A percentile compares a stretch with the other conserved stretches of the same genome.
Evolutionary conservation across 2,113 vertebrate species (phyloP).

Genomic region (Lophochroa leadbeateri): DNA sequence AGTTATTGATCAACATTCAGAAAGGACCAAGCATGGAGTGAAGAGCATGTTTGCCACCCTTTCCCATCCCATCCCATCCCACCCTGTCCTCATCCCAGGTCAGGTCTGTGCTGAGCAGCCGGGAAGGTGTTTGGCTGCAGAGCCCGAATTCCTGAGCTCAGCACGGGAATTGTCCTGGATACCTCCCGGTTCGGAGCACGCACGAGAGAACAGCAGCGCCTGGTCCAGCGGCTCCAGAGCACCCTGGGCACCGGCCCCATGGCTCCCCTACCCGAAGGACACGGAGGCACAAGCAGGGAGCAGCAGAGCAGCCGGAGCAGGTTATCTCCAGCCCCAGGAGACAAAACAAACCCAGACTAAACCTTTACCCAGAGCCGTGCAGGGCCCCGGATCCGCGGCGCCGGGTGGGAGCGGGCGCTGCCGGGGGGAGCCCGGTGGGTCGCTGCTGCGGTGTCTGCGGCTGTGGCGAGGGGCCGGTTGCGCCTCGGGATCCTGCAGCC

Average conservation of each 20-base stretch:
- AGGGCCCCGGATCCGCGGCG: neutral
- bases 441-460: neutral
- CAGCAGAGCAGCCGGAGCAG: neutral
- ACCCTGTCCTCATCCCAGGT: rapidly evolving
- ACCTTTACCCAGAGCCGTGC: neutral
- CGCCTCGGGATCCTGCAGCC: neutral
- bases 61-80: neutral
- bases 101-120: neutral
- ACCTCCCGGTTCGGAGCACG: rapidly evolving
- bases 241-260: neutral
- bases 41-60: rapidly evolving
- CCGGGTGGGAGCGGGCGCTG: no score
- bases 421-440: neutral
- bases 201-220: neutral
- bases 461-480: rapidly evolving
- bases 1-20: rapidly evolving
- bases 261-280: rapidly evolving
- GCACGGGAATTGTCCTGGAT: rapidly evolving
- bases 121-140: neutral
- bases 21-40: rapidly evolving
- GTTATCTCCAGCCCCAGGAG: neutral
- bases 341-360: neutral
- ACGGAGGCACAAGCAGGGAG: neutral
- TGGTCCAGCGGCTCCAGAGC: rapidly evolving
- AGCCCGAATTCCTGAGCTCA: neutral